Conservation (phyloP, 2,888 invertebrate species). For the Campopleginae sp. region DNA sequence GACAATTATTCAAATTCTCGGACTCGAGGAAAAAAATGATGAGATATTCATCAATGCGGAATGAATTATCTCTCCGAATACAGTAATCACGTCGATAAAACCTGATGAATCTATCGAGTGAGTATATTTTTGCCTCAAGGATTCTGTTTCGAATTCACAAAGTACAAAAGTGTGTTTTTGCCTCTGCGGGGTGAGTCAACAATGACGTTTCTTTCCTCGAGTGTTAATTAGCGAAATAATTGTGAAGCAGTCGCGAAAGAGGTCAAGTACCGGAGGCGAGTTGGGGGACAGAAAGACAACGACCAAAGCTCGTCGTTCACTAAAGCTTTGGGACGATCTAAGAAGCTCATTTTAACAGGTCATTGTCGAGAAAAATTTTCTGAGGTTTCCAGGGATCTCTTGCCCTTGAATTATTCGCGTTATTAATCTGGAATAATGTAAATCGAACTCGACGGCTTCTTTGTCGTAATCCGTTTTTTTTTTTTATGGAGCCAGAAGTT, state of each 20-base stretch:
- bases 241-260: slow-evolving; percentile 36
- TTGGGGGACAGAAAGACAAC: slow-evolving; percentile 15
- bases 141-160: neutral
- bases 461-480: neutral
- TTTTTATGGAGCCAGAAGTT: neutral
- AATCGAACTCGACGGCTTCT: neutral
- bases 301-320: slow-evolving; percentile 12
- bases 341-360: slow-evolving; percentile 27
- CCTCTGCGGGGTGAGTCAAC: neutral
- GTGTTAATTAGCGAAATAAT: slow-evolving; percentile 55
- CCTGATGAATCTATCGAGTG: neutral
- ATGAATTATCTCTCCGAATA: neutral
- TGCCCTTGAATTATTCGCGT: neutral
- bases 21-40: neutral
- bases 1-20: neutral
- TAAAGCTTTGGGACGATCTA: slow-evolving; percentile 3
- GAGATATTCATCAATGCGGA: neutral
- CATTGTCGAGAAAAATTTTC: slow-evolving; percentile 34
- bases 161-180: slow-evolving; percentile 10
- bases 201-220: slow-evolving; percentile 40
- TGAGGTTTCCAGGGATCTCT: neutral
- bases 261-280: slow-evolving; percentile 48
- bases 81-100: neutral
- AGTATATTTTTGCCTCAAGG: neutral
- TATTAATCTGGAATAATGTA: slow-evolving; percentile 1